phyloP scores from a whole-genome alignment of 2,113 vertebrate species.

The Candoia aspera region DNA sequence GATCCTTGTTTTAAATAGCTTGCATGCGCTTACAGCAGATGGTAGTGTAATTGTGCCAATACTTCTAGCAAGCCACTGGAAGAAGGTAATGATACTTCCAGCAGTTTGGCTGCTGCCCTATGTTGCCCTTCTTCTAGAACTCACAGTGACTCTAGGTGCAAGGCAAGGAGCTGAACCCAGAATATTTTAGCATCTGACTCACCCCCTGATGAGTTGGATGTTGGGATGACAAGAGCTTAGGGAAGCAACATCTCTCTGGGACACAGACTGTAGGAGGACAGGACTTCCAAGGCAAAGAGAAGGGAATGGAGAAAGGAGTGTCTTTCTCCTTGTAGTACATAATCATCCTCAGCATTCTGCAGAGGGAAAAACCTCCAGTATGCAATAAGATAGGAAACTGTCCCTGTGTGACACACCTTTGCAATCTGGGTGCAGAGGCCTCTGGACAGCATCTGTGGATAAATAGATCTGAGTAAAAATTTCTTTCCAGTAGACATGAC shows the following conservation, averaged over 20 bases:
- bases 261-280: not conserved
- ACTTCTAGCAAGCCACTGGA: not conserved
- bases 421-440: not conserved
- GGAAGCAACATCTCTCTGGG: not conserved
- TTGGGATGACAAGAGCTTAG: not conserved
- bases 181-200: not conserved
- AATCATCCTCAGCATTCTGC: not conserved
- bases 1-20: not conserved
- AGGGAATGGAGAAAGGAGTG: not conserved
- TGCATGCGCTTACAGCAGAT: not conserved
- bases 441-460: not conserved
- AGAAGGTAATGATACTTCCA: not conserved
- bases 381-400: not conserved
- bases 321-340: not conserved
- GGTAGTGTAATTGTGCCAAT: not conserved
- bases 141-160: not conserved
- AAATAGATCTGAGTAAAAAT: not conserved
- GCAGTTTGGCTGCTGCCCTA: not conserved
- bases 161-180: not conserved
- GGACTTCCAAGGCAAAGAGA: not conserved
- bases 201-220: not conserved
- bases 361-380: not conserved
- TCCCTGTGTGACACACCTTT: not conserved
- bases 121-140: not conserved
- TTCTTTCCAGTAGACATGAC: not conserved